A percentile compares a stretch with the other conserved stretches of the same genome.
Evolutionary conservation across 2,113 vertebrate genomes (phyloP).

Genomic region (Isichthys henryi): DNA sequence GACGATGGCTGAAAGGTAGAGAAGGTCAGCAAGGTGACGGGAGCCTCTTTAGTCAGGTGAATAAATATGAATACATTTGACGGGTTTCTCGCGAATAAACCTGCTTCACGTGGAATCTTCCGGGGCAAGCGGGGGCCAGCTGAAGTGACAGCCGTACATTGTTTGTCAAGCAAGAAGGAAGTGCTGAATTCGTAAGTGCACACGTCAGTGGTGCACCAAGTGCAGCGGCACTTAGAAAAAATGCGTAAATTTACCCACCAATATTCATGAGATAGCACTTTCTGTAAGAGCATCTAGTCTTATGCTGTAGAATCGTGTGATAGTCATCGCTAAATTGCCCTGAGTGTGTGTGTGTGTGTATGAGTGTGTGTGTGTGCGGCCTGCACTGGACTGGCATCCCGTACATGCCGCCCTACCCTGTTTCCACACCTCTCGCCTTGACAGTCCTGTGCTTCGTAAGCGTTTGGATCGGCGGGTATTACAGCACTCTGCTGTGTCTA

Average conservation of each 20-base stretch:
- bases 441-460: background rate
- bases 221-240: background rate
- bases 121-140: background rate
- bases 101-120: background rate
- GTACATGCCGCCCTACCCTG: background rate
- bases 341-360: background rate
- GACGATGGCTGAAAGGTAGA: background rate
- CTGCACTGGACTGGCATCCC: background rate
- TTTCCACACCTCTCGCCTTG: background rate
- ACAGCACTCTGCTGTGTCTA: background rate
- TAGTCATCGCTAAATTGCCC: background rate
- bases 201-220: background rate
- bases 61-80: background rate
- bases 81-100: background rate
- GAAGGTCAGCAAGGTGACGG: constrained; percentile 7
- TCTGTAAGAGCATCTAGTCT: background rate
- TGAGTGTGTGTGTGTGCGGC: background rate
- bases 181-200: background rate
- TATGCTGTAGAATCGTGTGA: background rate
- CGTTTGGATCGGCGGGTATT: background rate
- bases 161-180: background rate
- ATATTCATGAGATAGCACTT: background rate
- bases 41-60: background rate
- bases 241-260: background rate
- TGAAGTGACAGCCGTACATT: background rate